Conservation (phyloP, 23 tunicate species). For the Diplosoma virens region DNA sequence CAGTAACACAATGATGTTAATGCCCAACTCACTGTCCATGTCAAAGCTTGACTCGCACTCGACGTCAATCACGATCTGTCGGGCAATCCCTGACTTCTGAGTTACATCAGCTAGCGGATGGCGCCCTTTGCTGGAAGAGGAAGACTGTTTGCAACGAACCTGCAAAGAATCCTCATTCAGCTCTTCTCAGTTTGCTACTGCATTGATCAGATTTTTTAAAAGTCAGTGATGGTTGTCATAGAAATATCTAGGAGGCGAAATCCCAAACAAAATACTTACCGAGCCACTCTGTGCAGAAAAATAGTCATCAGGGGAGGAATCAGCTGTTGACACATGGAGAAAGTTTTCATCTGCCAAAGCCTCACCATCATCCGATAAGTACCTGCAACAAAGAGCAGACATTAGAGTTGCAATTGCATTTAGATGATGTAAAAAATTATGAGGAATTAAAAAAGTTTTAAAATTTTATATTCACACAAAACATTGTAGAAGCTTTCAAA, state of each 20-base stretch:
- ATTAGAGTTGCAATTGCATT: too few relatives aligned
- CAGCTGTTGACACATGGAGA: slow-evolving; percentile 19
- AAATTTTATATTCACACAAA: too few relatives aligned
- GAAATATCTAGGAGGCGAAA: background rate
- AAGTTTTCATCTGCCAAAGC: slow-evolving; percentile 2
- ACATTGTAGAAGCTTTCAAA: too few relatives aligned
- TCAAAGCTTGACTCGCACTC: slow-evolving; percentile 4
- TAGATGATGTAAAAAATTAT: too few relatives aligned
- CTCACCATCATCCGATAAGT: slow-evolving; percentile 33
- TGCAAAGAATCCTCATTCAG: too few relatives aligned
- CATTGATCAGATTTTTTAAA: too few relatives aligned
- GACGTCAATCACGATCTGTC: background rate
- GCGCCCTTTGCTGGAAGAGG: too few relatives aligned
- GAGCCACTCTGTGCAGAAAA: slow-evolving; percentile 9
- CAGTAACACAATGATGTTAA: too few relatives aligned
- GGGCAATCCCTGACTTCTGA: background rate
- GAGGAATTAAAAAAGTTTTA: too few relatives aligned
- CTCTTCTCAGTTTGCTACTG: too few relatives aligned
- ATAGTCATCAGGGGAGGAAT: slow-evolving; percentile 65
- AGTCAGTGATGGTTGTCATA: background rate
- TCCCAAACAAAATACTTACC: background rate
- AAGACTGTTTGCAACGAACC: too few relatives aligned
- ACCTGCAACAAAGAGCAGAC: too few relatives aligned
- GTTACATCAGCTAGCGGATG: background rate
- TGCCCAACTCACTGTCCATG: slow-evolving; percentile 10